Evolutionary conservation across 2,113 vertebrate genomes (phyloP).

Genomic region (Vombatus ursinus): DNA sequence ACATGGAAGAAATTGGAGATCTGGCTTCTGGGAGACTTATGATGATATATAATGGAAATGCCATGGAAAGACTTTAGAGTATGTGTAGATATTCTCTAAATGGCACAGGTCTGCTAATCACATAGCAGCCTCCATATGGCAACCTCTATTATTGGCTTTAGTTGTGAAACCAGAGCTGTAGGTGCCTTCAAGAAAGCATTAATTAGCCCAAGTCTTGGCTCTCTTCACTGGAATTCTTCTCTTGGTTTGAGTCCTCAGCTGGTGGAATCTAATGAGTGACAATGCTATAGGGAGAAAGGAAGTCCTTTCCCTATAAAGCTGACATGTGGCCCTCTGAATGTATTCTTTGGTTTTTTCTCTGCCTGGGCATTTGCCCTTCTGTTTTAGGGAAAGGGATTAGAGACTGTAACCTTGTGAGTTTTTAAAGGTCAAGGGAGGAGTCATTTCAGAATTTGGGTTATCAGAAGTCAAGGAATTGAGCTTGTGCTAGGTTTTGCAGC

Average conservation of each 20-base stretch:
- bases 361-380: neutral
- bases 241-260: neutral
- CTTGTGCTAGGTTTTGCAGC: neutral
- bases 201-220: neutral
- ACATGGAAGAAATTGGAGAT: neutral
- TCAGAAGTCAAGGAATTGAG: neutral
- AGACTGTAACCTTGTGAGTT: neutral
- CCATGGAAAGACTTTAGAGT: neutral
- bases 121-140: neutral
- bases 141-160: neutral
- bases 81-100: neutral
- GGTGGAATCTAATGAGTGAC: neutral
- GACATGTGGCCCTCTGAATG: neutral
- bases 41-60: neutral
- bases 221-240: neutral
- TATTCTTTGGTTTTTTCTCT: neutral
- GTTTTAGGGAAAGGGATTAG: neutral
- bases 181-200: neutral
- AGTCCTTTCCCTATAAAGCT: neutral
- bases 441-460: neutral
- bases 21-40: neutral
- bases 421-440: neutral
- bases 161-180: neutral
- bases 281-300: neutral
- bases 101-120: neutral